These are phyloP conservation scores for Rhaphigaster nebulosa DNA, from an alignment of 2,888 invertebrate species.

Conservation along the genomic window DNA sequence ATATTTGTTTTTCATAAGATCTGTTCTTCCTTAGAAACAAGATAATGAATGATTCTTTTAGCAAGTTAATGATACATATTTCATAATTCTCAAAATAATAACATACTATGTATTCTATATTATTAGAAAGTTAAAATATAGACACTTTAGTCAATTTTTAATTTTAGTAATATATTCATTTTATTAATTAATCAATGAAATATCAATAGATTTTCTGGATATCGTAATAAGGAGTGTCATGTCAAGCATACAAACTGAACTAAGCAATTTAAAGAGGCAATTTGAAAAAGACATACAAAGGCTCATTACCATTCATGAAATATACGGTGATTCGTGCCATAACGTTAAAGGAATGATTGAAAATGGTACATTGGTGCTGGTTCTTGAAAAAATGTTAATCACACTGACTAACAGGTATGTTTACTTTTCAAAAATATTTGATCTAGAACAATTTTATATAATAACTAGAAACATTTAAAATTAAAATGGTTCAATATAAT, in stretches of 20 bases:
- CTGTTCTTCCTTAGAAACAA: no score
- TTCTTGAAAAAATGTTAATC: slow-evolving; percentile 76
- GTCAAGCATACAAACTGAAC: slow-evolving; percentile 65
- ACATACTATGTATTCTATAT: no score
- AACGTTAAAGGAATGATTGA: slow-evolving; percentile 75
- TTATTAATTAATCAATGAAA: slow-evolving; percentile 27
- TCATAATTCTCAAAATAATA: no score
- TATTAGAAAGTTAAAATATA: not conserved
- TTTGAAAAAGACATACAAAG: slow-evolving; percentile 73
- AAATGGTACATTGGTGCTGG: slow-evolving; percentile 73
- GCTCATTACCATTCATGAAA: slow-evolving; percentile 75
- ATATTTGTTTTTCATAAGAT: no score
- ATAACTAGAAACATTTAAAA: not conserved
- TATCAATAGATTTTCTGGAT: slow-evolving; percentile 63
- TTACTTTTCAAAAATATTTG: not conserved
- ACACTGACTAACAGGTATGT: slow-evolving; percentile 75
- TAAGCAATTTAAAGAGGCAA: slow-evolving; percentile 67
- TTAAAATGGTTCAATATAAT: not conserved
- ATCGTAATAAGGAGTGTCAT: slow-evolving; percentile 63
- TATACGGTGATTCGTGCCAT: slow-evolving; percentile 78
- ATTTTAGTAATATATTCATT: not conserved
- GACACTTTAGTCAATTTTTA: not conserved
- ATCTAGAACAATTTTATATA: not conserved
- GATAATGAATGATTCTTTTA: no score
- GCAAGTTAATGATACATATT: no score